Conservation (phyloP, 2,888 invertebrate species). For the Alloscopus bannaensis region DNA sequence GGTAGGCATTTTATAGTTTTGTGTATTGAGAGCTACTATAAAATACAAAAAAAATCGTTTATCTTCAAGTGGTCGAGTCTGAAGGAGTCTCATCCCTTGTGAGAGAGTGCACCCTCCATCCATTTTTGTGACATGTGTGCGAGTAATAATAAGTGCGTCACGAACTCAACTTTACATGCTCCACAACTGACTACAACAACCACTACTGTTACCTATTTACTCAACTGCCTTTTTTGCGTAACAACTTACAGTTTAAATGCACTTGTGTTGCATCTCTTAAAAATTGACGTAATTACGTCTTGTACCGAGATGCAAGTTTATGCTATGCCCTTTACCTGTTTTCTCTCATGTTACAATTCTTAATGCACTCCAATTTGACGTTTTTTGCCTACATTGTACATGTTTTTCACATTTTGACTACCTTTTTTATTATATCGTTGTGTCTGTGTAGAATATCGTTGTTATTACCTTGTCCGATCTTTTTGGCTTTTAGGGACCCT, state of each 20-base stretch:
- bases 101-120: no score
- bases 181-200: no score
- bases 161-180: no score
- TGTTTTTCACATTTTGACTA: slow-evolving; percentile 9
- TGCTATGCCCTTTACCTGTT: slow-evolving; percentile 55
- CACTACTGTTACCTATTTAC: no score
- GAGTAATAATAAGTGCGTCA: no score
- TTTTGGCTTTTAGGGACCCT: slow-evolving; percentile 18
- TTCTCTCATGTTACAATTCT: slow-evolving; percentile 53
- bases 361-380: slow-evolving; percentile 38
- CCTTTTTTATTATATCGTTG: not conserved
- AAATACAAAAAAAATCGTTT: no score
- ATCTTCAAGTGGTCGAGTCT: no score
- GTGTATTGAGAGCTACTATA: no score
- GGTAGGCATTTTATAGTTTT: no score
- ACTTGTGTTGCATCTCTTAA: slow-evolving; percentile 21
- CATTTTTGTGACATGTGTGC: no score
- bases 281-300: slow-evolving; percentile 32
- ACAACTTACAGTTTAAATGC: slow-evolving; percentile 24
- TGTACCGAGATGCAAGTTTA: slow-evolving; percentile 45
- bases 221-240: no score
- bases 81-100: no score
- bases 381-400: slow-evolving; percentile 28
- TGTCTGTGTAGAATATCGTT: not conserved
- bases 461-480: slow-evolving; percentile 27